These are phyloP conservation scores for Noctua fimbriata DNA, from an alignment of 2,888 invertebrate genomes.

Conservation along the genomic window DNA sequence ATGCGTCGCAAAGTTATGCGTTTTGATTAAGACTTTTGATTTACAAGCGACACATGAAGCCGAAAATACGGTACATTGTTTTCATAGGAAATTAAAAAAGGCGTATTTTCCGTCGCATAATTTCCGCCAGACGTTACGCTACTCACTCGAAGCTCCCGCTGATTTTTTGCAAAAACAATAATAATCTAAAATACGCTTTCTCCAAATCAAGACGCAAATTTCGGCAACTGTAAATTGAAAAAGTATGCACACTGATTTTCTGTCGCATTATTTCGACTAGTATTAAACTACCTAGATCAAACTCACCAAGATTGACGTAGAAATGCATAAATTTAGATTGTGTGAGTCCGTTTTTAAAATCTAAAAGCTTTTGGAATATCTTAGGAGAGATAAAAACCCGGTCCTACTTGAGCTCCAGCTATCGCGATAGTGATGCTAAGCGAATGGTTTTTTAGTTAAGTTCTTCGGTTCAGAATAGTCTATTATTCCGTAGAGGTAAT, in stretches of 20 bases:
- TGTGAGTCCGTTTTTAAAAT: constrained; percentile 63
- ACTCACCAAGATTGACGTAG: constrained; percentile 67
- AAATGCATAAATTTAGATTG: constrained; percentile 73
- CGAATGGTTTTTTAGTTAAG: constrained; percentile 60
- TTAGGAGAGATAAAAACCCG: constrained; percentile 59
- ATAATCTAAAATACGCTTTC: background rate
- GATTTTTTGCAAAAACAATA: background rate
- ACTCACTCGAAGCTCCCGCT: background rate
- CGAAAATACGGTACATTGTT: background rate
- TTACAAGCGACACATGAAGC: background rate
- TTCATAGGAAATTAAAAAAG: background rate
- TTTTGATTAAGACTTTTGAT: background rate
- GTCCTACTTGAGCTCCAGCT: constrained; percentile 49
- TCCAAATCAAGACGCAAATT: background rate
- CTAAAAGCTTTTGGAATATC: constrained; percentile 67
- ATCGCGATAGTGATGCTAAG: constrained; percentile 59
- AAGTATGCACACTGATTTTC: background rate
- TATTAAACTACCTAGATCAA: constrained; percentile 56
- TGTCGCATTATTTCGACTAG: background rate
- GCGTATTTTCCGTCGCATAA: background rate
- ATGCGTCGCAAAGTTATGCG: background rate
- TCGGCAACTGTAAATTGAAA: background rate
- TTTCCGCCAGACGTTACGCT: background rate
- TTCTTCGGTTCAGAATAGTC: constrained; percentile 41
- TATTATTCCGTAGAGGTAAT: constrained; percentile 48